Evolutionary conservation across 2,888 invertebrate genomes (phyloP).

Genomic region (Scelioninae gen. 2): DNA sequence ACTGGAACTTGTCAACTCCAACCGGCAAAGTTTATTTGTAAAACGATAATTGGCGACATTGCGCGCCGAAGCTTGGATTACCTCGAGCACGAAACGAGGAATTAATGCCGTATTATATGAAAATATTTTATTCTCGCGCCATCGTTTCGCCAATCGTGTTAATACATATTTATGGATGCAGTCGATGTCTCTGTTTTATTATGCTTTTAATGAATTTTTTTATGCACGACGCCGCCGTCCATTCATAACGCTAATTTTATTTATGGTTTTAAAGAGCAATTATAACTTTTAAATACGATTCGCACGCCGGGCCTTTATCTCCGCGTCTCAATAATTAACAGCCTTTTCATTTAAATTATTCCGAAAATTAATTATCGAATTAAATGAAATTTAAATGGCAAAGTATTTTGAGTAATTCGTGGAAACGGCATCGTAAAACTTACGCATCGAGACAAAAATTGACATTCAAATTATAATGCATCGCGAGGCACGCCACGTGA

Average conservation of each 20-base stretch:
- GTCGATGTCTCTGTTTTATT: conserved; percentile 44
- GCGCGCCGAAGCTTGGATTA: conserved; percentile 37
- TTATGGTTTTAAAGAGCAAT: conserved; percentile 26
- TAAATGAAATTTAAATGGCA: no score
- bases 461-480: no score
- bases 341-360: conserved; percentile 18
- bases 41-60: conserved; percentile 47
- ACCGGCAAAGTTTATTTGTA: conserved; percentile 44
- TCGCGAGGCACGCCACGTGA: no score
- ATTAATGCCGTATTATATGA: conserved; percentile 52
- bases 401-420: no score
- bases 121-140: conserved; percentile 40
- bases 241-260: conserved; percentile 18
- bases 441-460: no score
- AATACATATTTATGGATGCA: conserved; percentile 44
- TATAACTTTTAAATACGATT: conserved; percentile 8
- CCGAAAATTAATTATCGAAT: conserved; percentile 6
- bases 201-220: conserved; percentile 40
- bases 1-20: conserved; percentile 24
- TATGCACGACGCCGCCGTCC: background rate
- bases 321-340: conserved; percentile 1
- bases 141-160: conserved; percentile 36
- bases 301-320: background rate
- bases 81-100: conserved; percentile 40
- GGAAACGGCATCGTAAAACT: no score